Evolutionary conservation across 1,140 invertebrate genomes (phyloP).

Genomic region (Venustaconcha ellipsiformis): DNA sequence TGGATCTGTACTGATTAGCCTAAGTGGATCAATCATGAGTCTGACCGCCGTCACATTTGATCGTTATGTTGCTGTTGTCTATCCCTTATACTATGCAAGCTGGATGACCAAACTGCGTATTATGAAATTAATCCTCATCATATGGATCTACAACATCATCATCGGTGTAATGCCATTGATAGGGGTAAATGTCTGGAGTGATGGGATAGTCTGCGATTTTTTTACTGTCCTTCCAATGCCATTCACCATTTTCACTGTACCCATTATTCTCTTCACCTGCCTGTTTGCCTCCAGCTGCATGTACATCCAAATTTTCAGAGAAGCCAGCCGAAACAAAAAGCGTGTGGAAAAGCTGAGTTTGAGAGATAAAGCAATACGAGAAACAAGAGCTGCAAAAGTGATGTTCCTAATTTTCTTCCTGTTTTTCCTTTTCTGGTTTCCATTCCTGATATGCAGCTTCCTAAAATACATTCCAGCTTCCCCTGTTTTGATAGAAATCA

Average conservation of each 20-base stretch:
- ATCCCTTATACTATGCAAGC: slow-evolving; percentile 1
- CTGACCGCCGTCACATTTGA: neutral
- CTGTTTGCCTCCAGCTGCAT: neutral
- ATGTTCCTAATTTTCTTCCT: slow-evolving; percentile 6
- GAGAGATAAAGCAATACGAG: neutral
- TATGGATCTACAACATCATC: neutral
- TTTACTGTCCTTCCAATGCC: slow-evolving; percentile 3
- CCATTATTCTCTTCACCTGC: neutral
- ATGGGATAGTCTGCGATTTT: neutral
- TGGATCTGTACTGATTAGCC: neutral
- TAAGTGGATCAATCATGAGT: slow-evolving; percentile 1
- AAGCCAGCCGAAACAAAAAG: neutral
- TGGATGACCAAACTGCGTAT: neutral
- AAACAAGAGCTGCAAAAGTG: neutral
- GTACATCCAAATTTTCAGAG: neutral
- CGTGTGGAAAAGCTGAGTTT: neutral
- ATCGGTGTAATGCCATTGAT: neutral
- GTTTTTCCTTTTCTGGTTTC: slow-evolving; percentile 11
- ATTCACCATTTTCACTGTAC: neutral
- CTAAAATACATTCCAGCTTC: neutral
- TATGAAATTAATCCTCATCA: neutral
- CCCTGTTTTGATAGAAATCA: neutral
- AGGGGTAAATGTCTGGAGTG: neutral
- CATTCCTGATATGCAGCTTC: slow-evolving; percentile 1
- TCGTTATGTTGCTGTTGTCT: neutral